Conservation (phyloP, 2,888 invertebrate species). For the Cotesia congregata region DNA sequence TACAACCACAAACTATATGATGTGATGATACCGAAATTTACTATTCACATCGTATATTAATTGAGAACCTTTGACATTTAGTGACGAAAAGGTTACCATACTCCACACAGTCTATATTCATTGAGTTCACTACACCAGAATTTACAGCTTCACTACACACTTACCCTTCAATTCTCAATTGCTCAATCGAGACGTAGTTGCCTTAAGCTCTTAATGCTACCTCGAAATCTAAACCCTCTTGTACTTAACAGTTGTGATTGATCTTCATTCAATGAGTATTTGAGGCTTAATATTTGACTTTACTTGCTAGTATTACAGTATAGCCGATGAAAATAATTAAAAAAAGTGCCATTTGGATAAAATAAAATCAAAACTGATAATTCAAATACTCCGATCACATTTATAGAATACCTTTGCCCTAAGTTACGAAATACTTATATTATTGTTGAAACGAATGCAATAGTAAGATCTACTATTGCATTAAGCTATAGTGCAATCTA, state of each 20-base stretch:
- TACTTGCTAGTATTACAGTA: too few relatives aligned
- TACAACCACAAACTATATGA: too few relatives aligned
- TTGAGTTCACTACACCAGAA: conserved; percentile 13
- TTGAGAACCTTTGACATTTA: conserved; percentile 1
- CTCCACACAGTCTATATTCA: conserved; percentile 1
- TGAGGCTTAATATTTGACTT: too few relatives aligned
- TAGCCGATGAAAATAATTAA: too few relatives aligned
- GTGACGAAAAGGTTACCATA: not conserved
- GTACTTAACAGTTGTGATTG: conserved; percentile 46
- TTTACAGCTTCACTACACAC: not conserved
- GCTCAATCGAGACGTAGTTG: conserved; percentile 17
- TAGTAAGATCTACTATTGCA: too few relatives aligned
- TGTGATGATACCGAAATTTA: not conserved
- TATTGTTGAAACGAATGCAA: too few relatives aligned
- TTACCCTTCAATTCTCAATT: conserved; percentile 3
- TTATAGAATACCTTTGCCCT: too few relatives aligned
- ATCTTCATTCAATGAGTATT: conserved; percentile 39
- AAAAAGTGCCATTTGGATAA: too few relatives aligned
- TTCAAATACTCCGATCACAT: too few relatives aligned
- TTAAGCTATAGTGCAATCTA: too few relatives aligned
- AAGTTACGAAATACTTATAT: too few relatives aligned
- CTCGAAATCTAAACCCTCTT: conserved; percentile 6
- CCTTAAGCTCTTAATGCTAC: not conserved
- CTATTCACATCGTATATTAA: not conserved
- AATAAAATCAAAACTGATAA: too few relatives aligned